Evolutionary conservation across 2,797 vertebrate genomes (phyloP).

Genomic region (Podarcis lilfordi): DNA sequence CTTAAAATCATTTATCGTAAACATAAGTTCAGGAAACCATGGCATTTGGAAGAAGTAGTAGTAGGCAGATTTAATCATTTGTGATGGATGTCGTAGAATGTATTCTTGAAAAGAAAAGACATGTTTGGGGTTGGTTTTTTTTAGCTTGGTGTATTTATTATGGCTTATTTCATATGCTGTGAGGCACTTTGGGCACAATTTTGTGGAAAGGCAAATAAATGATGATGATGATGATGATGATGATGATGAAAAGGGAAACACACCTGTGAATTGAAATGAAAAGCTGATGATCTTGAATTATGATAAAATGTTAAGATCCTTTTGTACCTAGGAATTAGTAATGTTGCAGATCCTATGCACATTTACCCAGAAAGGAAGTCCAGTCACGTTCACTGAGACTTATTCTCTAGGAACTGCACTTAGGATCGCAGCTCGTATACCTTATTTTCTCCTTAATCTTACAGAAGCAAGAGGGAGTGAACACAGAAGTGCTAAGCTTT

Average conservation of each 20-base stretch:
- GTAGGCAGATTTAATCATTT: slow-evolving; percentile 96
- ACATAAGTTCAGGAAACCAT: slow-evolving; percentile 96
- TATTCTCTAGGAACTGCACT: neutral
- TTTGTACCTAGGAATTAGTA: slow-evolving; percentile 31
- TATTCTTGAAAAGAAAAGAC: slow-evolving; percentile 87
- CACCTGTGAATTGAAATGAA: slow-evolving; percentile 70
- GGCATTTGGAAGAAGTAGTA: slow-evolving; percentile 99
- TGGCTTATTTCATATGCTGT: too few species aligned
- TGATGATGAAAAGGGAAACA: slow-evolving; percentile 60
- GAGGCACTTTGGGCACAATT: too few species aligned
- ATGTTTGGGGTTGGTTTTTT: too few species aligned
- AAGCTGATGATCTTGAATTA: slow-evolving; percentile 64
- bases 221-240: too few species aligned
- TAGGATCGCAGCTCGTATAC: neutral
- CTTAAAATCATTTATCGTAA: slow-evolving; percentile 99
- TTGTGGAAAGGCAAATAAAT: too few species aligned
- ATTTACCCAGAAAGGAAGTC: neutral
- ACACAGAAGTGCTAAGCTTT: neutral
- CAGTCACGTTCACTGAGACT: too few species aligned
- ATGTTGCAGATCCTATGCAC: neutral
- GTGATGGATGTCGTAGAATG: slow-evolving; percentile 91
- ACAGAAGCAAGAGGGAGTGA: neutral
- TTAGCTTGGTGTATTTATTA: too few species aligned
- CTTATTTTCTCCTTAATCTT: neutral
- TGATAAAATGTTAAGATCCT: slow-evolving; percentile 56